Percentiles rank a stretch among this genome's conserved stretches.
These are phyloP conservation scores for Hermodice carunculata DNA, from an alignment of 2,888 invertebrate species.

Conservation along the genomic window DNA sequence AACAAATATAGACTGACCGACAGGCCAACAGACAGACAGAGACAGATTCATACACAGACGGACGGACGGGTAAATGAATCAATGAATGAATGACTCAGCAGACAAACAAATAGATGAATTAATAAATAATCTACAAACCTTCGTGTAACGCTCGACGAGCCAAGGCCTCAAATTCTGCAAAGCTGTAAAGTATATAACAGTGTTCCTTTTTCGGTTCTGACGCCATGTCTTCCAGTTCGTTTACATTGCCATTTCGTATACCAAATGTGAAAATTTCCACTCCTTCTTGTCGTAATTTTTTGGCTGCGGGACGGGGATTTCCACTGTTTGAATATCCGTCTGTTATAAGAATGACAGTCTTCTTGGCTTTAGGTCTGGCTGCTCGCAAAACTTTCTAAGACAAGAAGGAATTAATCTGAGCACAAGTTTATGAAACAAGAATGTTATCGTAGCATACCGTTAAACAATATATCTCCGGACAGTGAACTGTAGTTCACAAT, in stretches of 20 bases:
- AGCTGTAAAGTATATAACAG: conserved; percentile 78
- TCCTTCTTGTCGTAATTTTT: conserved; percentile 71
- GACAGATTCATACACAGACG: too few relatives aligned
- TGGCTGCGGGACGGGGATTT: conserved; percentile 76
- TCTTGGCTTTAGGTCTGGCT: conserved; percentile 69
- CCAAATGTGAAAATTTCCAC: conserved; percentile 73
- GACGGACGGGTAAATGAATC: too few relatives aligned
- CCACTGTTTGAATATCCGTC: conserved; percentile 77
- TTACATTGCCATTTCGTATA: conserved; percentile 77
- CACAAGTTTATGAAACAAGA: too few relatives aligned
- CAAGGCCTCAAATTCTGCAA: conserved; percentile 79
- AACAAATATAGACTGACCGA: too few relatives aligned
- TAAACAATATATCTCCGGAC: too few relatives aligned
- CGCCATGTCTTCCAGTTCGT: conserved; percentile 75
- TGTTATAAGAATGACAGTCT: conserved; percentile 78
- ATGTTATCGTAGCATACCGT: too few relatives aligned
- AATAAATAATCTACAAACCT: too few relatives aligned
- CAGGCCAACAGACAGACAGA: too few relatives aligned
- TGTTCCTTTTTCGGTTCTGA: conserved; percentile 76
- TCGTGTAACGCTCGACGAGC: conserved; percentile 78
- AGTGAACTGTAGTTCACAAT: too few relatives aligned
- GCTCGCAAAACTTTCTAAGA: conserved; percentile 60
- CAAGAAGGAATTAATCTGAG: too few relatives aligned
- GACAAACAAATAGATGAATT: too few relatives aligned
- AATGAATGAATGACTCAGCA: too few relatives aligned